These are phyloP conservation scores for Antennarius striatus DNA, from an alignment of 2,113 vertebrate genomes.

Conservation along the genomic window DNA sequence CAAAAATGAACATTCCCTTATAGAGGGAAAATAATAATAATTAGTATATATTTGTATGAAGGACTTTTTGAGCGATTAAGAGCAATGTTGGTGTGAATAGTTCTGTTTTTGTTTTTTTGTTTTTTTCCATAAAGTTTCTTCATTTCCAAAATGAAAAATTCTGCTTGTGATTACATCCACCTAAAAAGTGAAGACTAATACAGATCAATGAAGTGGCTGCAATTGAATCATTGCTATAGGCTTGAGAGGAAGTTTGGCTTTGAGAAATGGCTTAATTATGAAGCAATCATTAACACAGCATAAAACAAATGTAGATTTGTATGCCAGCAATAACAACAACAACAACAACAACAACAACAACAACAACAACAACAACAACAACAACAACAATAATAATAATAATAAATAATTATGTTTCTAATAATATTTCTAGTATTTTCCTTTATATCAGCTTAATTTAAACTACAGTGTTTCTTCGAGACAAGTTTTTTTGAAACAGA, in stretches of 20 bases:
- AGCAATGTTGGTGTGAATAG: conserved; percentile 18
- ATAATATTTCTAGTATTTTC: too few relatives aligned
- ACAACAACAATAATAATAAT: too few relatives aligned
- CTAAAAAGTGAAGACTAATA: conserved; percentile 56
- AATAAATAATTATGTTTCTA: too few relatives aligned
- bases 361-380: too few relatives aligned
- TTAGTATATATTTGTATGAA: conserved; percentile 42
- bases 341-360: conserved; percentile 41
- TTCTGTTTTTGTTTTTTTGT: conserved; percentile 22
- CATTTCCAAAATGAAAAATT: conserved; percentile 21
- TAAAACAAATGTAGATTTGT: conserved; percentile 71
- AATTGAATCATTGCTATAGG: conserved; percentile 78
- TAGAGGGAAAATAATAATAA: conserved; percentile 32
- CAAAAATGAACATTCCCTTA: conserved; percentile 49
- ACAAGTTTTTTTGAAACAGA: too few relatives aligned
- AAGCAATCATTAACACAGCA: conserved; percentile 76
- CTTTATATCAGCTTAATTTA: too few relatives aligned
- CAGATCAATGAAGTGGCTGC: conserved; percentile 74
- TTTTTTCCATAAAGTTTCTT: conserved; percentile 3
- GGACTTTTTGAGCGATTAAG: conserved; percentile 30
- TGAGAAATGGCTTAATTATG: conserved; percentile 75
- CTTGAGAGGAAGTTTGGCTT: conserved; percentile 74
- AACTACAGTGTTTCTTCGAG: too few relatives aligned
- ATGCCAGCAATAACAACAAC: conserved; percentile 70
- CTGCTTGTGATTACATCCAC: conserved; percentile 19